Percentiles rank a stretch among this genome's conserved stretches.
phyloP scores from a whole-genome alignment of 1,140 invertebrate genomes.

The Trichonephila clavipes region DNA sequence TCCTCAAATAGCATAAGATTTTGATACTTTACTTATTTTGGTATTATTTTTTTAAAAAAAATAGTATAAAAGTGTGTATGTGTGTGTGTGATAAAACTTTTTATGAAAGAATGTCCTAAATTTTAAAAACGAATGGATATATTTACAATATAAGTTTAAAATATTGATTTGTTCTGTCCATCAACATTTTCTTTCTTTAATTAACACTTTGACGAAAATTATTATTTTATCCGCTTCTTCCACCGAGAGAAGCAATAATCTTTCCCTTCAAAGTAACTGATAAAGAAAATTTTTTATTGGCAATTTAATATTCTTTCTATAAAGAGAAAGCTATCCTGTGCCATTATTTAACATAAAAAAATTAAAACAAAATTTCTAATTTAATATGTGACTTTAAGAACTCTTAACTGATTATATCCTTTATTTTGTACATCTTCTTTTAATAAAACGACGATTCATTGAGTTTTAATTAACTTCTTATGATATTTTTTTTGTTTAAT shows the following conservation, averaged over 20 bases:
- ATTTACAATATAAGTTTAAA: too few relatives aligned
- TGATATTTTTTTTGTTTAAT: slow-evolving; percentile 17
- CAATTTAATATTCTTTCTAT: background rate
- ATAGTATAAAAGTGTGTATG: too few relatives aligned
- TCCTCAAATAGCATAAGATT: too few relatives aligned
- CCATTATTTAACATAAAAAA: background rate
- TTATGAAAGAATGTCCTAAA: too few relatives aligned
- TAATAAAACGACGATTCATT: slow-evolving; percentile 22
- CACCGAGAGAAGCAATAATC: background rate
- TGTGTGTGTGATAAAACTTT: too few relatives aligned
- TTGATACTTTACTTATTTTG: too few relatives aligned
- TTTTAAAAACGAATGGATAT: too few relatives aligned
- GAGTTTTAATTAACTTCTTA: slow-evolving; percentile 54
- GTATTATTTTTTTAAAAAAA: too few relatives aligned
- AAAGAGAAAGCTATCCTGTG: background rate
- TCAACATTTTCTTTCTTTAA: background rate
- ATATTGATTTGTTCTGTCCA: background rate
- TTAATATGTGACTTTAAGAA: background rate
- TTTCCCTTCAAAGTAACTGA: background rate
- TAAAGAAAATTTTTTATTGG: background rate
- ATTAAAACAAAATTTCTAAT: background rate
- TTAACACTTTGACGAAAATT: background rate
- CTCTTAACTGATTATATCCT: background rate
- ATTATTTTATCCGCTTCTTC: background rate
- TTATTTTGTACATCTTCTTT: background rate